A percentile compares a stretch with the other conserved stretches of the same genome.
Conservation (phyloP, 2,797 vertebrate genomes). For the Hemibagrus guttatus region DNA sequence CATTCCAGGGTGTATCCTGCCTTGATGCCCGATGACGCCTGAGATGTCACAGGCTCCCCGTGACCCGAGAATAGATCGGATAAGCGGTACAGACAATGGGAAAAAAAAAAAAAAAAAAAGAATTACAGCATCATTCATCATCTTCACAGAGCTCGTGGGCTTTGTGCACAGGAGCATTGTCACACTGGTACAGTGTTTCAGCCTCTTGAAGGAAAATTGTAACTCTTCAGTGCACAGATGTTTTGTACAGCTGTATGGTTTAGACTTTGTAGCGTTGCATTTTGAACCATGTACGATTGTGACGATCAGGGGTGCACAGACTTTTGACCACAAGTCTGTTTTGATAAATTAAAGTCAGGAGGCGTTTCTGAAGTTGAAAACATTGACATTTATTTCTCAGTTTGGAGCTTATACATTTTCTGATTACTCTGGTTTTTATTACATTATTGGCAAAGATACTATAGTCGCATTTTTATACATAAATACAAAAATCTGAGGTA, state of each 20-base stretch:
- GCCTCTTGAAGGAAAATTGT: not conserved
- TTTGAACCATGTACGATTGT: not conserved
- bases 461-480: conserved; percentile 98
- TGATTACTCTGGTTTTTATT: conserved; percentile 91
- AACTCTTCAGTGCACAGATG: not conserved
- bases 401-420: conserved; percentile 89
- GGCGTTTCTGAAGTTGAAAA: conserved; percentile 80
- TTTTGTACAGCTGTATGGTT: not conserved
- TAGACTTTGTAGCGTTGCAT: too few relatives aligned
- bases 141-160: not conserved
- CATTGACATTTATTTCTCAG: conserved; percentile 95
- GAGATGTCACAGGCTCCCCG: too few relatives aligned
- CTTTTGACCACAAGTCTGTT: not conserved
- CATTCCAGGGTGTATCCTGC: too few relatives aligned
- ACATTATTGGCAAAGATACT: conserved; percentile 97
- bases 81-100: too few relatives aligned
- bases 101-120: too few relatives aligned
- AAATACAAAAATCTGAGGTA: conserved; percentile 99
- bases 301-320: not conserved
- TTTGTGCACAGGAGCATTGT: not conserved
- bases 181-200: not conserved
- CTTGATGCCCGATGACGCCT: too few relatives aligned
- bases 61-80: too few relatives aligned
- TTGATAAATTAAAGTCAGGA: conserved; percentile 48
- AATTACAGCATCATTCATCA: not conserved